A percentile compares a stretch with the other conserved stretches of the same genome.
Conservation (phyloP, 1,140 invertebrate species). For the Drosophila lacertosa region DNA sequence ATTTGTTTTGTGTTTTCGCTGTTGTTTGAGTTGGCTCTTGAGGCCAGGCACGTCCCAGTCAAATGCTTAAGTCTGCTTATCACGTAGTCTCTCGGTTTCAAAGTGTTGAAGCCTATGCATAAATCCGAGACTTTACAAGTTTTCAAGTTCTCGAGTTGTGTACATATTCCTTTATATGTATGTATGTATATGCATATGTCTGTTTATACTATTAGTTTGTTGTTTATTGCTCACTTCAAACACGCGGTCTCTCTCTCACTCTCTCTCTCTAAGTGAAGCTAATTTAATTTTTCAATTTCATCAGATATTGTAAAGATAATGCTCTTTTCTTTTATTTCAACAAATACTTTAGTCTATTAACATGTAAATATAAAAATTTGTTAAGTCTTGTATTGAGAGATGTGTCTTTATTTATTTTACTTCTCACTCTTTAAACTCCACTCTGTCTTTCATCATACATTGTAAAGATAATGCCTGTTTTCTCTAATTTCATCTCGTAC, state of each 20-base stretch:
- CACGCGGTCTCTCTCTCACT: too few species aligned
- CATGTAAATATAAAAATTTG: too few species aligned
- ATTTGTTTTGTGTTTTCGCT: conserved; percentile 43
- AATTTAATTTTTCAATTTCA: background rate
- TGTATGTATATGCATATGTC: too few species aligned
- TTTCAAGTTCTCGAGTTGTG: conserved; percentile 21
- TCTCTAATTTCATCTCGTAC: background rate
- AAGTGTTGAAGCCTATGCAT: conserved; percentile 20
- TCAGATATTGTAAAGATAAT: background rate
- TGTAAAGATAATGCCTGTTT: background rate
- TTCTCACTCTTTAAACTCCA: background rate
- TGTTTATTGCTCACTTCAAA: too few species aligned
- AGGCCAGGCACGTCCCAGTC: conserved; percentile 65
- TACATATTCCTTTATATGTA: background rate
- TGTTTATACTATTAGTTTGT: too few species aligned
- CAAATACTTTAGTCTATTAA: too few species aligned
- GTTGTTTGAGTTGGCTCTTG: conserved; percentile 21
- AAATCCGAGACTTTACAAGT: conserved; percentile 11
- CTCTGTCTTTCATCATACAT: background rate
- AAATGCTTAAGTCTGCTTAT: conserved; percentile 70
- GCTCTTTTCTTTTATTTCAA: too few species aligned
- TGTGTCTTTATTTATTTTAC: too few species aligned
- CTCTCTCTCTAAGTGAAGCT: too few species aligned
- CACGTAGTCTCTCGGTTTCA: conserved; percentile 55
- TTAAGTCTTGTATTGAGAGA: too few species aligned